Evolutionary conservation across 1,140 invertebrate genomes (phyloP).

Genomic region (Centruroides sculpturatus): DNA sequence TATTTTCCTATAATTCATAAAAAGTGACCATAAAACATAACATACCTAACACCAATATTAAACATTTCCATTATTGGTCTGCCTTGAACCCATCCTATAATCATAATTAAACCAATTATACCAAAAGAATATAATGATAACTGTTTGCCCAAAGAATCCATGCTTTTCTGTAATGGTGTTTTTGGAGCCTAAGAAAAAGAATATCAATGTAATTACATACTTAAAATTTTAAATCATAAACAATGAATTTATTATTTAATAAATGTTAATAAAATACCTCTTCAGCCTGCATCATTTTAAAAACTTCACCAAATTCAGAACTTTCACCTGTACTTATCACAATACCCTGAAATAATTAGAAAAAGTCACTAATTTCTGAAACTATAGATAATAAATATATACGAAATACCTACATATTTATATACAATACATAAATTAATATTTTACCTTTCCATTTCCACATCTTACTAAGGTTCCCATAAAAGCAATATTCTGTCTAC

Average conservation of each 20-base stretch:
- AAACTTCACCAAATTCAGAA: slow-evolving; percentile 96
- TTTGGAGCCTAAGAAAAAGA: slow-evolving; percentile 53
- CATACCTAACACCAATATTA: slow-evolving; percentile 82
- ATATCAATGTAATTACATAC: not conserved
- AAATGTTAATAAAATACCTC: slow-evolving; percentile 42
- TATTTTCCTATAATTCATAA: too few species aligned
- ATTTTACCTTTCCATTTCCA: slow-evolving; percentile 80
- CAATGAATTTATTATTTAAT: too few species aligned
- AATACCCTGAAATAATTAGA: slow-evolving; percentile 52
- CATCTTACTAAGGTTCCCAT: slow-evolving; percentile 96
- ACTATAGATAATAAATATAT: too few species aligned
- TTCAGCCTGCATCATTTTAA: slow-evolving; percentile 98
- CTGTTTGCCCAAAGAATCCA: slow-evolving; percentile 93
- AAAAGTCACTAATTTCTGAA: not conserved
- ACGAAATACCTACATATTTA: too few species aligned
- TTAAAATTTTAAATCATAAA: too few species aligned
- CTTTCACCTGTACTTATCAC: slow-evolving; percentile 92
- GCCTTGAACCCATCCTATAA: slow-evolving; percentile 90
- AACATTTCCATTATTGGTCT: slow-evolving; percentile 80
- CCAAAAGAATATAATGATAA: slow-evolving; percentile 93
- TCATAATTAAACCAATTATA: slow-evolving; percentile 93
- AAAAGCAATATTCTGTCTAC: slow-evolving; percentile 86
- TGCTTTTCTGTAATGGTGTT: slow-evolving; percentile 92
- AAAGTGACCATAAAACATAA: not conserved
- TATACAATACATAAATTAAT: too few species aligned